Conservation (phyloP, 2,797 vertebrate species). For the Rhinatrema bivittatum region DNA sequence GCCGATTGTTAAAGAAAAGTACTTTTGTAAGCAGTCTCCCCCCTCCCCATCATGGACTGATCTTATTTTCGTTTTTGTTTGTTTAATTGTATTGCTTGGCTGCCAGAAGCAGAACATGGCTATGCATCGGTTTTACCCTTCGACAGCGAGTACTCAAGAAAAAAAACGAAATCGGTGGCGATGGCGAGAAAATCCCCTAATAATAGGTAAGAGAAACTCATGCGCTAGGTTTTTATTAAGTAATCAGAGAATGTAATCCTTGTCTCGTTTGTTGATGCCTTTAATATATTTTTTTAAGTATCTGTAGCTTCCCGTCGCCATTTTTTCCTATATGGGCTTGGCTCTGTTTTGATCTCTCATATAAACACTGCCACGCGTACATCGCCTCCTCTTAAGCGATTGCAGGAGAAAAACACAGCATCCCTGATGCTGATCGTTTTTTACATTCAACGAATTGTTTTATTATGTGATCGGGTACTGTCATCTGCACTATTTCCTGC, state of each 20-base stretch:
- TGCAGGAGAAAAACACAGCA: too few species aligned
- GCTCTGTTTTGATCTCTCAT: constrained; percentile 77
- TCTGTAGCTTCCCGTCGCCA: constrained; percentile 50
- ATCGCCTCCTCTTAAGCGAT: constrained; percentile 44
- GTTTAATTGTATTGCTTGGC: too few species aligned
- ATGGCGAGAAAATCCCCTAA: constrained; percentile 86
- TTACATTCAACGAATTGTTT: too few species aligned
- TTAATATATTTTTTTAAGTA: constrained; percentile 28
- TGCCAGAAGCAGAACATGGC: constrained; percentile 91
- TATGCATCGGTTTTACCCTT: constrained; percentile 94
- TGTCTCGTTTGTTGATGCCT: constrained; percentile 21
- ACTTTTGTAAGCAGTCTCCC: too few species aligned
- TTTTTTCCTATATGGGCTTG: constrained; percentile 68
- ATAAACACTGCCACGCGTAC: constrained; percentile 92
- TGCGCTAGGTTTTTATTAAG: not conserved
- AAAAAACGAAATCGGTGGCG: constrained; percentile 87
- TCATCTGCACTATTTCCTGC: too few species aligned
- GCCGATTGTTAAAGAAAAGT: too few species aligned
- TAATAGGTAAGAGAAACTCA: constrained; percentile 93
- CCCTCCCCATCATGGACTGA: too few species aligned
- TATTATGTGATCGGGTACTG: too few species aligned
- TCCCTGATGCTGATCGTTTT: too few species aligned
- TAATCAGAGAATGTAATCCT: not conserved
- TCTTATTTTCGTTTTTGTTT: too few species aligned
- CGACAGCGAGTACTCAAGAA: constrained; percentile 85